phyloP scores from a whole-genome alignment of 2,113 vertebrate species.

The Spermophilus dauricus region DNA sequence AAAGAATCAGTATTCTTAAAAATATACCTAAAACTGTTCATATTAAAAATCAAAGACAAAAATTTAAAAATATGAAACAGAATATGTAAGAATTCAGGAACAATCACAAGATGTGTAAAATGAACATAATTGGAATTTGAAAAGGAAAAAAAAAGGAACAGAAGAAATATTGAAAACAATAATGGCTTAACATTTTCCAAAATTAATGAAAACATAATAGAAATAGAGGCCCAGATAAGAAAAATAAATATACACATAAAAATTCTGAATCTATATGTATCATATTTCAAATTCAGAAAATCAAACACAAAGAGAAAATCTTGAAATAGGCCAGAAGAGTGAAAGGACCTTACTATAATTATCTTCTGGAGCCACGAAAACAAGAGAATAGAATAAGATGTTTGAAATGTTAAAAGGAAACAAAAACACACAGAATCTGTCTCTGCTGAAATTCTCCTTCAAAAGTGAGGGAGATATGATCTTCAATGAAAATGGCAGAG shows the following conservation, averaged over 20 bases:
- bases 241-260: not conserved
- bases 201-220: not conserved
- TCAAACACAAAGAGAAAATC: not conserved
- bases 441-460: not conserved
- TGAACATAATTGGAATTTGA: not conserved
- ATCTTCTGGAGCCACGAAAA: not conserved
- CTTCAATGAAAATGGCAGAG: not conserved
- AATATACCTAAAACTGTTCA: not conserved
- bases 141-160: not conserved
- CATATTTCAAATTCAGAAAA: not conserved
- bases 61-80: not conserved
- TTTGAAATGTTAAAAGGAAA: not conserved
- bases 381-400: not conserved
- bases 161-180: no score
- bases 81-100: no score
- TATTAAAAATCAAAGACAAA: not conserved
- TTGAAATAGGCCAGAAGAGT: not conserved
- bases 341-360: not conserved
- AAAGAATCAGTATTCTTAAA: not conserved
- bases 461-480: not conserved
- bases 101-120: not conserved
- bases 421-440: not conserved
- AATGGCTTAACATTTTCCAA: not conserved
- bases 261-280: not conserved
- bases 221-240: not conserved